Evolutionary conservation across 2,797 vertebrate genomes (phyloP), one percentile per base, ranked within the genome.

Genomic region (Microctenopoma lineatum): DNA sequence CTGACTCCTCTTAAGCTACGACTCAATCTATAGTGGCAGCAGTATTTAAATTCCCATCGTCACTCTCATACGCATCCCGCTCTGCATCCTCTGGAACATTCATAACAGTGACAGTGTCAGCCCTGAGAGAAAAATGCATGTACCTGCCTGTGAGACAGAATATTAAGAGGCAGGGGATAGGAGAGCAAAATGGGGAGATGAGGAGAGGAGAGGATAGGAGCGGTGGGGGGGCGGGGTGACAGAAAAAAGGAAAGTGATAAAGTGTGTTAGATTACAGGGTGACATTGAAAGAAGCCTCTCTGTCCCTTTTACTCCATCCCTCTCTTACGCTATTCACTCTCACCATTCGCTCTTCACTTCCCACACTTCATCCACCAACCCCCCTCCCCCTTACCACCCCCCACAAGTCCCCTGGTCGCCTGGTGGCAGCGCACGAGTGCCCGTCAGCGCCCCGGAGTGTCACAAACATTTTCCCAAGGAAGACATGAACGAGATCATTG

Each of bases 401-500:
- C 25, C 3, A 57, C 67, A 61, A 39, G 42, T 51, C 66, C 66
- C 62, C 60, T n/a, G 4, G 48, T 61, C 18, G n/a, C 64, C 75
- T 13, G 45, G 82, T 57, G 76, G 79, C 73, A 72, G 81, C 73
- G 81, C 85, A 84, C 51, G 63, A 76, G 71, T 67, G 70, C 56
- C 48, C 29, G n/a, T 66, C 79, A 67, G 65, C 55, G 5, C 73
- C 70, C 60, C 38, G 0, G 63, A 65, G 82, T 56, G 70, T 76
- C 73, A 81, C 65, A 67, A 80, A 89, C 74, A 75, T 89, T 88
- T 86, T 86, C 77, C 83, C 75, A 77, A 84, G 67, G 61, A 57
- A 27, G 14, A 39, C 58, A 13, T 77, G 77, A 89, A 90, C 86
- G 74, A 92, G 69, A 84, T 85, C 78, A 80, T 88, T 83, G 86